Percentiles rank a stretch among this genome's conserved stretches.
Conservation (phyloP, 1,140 invertebrate species). For the Ridgeia piscesae region DNA sequence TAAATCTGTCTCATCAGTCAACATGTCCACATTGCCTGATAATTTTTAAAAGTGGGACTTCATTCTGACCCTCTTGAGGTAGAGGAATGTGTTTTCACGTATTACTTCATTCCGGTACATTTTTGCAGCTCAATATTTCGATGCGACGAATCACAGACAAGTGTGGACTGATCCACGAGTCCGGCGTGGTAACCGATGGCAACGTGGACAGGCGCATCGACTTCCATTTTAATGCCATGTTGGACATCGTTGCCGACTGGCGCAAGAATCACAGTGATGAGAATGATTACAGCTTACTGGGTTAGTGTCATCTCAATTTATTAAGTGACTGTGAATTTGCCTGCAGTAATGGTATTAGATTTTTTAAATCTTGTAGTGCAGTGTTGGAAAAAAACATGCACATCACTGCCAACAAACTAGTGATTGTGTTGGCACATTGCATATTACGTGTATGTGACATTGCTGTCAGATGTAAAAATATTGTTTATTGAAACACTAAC, state of each 20-base stretch:
- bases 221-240: slow-evolving; percentile 59
- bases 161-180: slow-evolving; percentile 43
- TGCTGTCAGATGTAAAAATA: background rate
- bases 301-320: slow-evolving; percentile 34
- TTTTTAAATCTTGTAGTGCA: background rate
- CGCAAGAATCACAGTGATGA: slow-evolving; percentile 34
- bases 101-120: too few relatives aligned
- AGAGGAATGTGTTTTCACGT: too few relatives aligned
- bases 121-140: background rate
- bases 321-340: background rate
- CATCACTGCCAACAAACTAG: background rate
- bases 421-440: background rate
- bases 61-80: too few relatives aligned
- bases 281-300: slow-evolving; percentile 47
- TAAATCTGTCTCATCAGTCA: too few relatives aligned
- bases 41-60: too few relatives aligned
- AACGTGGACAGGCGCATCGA: slow-evolving; percentile 47
- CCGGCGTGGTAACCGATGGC: slow-evolving; percentile 36
- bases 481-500: background rate
- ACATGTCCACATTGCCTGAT: too few relatives aligned
- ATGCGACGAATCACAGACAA: slow-evolving; percentile 43
- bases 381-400: background rate
- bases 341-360: background rate
- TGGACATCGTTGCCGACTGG: slow-evolving; percentile 57
- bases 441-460: background rate